Evolutionary conservation across 2,113 vertebrate genomes (phyloP).

Genomic region (Callopanchax toddi): DNA sequence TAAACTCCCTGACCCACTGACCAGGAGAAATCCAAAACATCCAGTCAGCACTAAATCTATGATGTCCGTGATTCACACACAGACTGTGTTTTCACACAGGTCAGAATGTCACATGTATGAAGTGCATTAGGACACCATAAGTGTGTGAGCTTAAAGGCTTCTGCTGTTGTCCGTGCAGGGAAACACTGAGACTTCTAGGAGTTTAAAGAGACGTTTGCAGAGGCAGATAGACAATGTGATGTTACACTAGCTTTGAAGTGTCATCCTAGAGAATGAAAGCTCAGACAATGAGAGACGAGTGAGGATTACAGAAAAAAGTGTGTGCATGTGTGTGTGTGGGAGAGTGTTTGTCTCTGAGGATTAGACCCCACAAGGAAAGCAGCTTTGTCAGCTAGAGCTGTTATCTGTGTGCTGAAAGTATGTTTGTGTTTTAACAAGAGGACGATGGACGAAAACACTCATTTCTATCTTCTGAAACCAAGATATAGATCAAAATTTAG

Average conservation of each 20-base stretch:
- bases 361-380: constrained; percentile 69
- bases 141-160: constrained; percentile 63
- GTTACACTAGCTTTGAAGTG: constrained; percentile 74
- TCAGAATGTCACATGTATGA: constrained; percentile 49
- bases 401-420: constrained; percentile 66
- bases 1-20: constrained; percentile 22
- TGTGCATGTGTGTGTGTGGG: constrained; percentile 54
- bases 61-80: constrained; percentile 5
- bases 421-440: constrained; percentile 58
- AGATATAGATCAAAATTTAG: too few species aligned
- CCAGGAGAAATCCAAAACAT: constrained; percentile 20
- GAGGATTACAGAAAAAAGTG: constrained; percentile 70
- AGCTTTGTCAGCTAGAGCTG: constrained; percentile 67
- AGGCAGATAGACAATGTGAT: constrained; percentile 69
- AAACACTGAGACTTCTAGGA: constrained; percentile 60
- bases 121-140: constrained; percentile 58
- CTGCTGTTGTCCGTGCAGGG: constrained; percentile 46
- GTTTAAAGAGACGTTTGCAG: constrained; percentile 67
- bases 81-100: constrained; percentile 14
- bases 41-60: not conserved
- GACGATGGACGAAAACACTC: constrained; percentile 44
- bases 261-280: constrained; percentile 69
- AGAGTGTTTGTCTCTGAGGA: constrained; percentile 68
- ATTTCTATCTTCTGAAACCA: constrained; percentile 45
- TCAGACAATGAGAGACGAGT: constrained; percentile 71